Evolutionary conservation across 2,888 invertebrate genomes (phyloP).

Genomic region (Ophion obscuratus): DNA sequence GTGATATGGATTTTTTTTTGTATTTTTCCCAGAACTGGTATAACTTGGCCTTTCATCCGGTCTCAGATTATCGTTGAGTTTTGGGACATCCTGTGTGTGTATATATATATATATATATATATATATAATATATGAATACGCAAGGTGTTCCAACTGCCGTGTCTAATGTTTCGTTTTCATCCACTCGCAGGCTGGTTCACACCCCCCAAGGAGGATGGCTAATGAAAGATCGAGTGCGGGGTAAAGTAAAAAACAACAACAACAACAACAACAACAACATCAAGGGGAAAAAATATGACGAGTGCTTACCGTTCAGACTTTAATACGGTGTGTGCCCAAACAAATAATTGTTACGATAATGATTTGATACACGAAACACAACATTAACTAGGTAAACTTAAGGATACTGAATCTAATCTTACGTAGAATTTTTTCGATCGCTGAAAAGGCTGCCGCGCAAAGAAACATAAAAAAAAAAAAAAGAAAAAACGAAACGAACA

Average conservation of each 20-base stretch:
- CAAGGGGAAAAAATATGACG: constrained; percentile 72
- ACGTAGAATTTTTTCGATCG: constrained; percentile 80
- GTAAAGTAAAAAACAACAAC: constrained; percentile 49
- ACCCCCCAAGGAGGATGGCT: constrained; percentile 96
- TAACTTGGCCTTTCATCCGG: too few relatives aligned
- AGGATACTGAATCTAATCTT: constrained; percentile 81
- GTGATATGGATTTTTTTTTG: too few relatives aligned
- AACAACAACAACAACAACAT: constrained; percentile 58
- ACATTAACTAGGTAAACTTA: constrained; percentile 82
- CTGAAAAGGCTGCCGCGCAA: constrained; percentile 78
- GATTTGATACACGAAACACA: constrained; percentile 82
- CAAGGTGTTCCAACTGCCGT: background rate
- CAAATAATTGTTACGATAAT: constrained; percentile 82
- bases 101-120: too few relatives aligned
- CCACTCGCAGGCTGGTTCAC: constrained; percentile 93
- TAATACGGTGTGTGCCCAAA: constrained; percentile 83
- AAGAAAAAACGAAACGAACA: constrained; percentile 16
- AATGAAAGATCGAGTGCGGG: constrained; percentile 83
- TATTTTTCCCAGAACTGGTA: too few relatives aligned
- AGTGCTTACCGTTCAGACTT: constrained; percentile 83
- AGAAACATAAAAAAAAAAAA: constrained; percentile 48
- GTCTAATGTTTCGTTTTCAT: constrained; percentile 14
- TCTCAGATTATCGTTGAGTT: too few relatives aligned
- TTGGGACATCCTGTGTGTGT: too few relatives aligned
- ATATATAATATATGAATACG: background rate